Base-by-base conservation (phyloP, 30 jellyfish, hydroid and myxozoan genomes). In the Mastigias papua region DNA sequence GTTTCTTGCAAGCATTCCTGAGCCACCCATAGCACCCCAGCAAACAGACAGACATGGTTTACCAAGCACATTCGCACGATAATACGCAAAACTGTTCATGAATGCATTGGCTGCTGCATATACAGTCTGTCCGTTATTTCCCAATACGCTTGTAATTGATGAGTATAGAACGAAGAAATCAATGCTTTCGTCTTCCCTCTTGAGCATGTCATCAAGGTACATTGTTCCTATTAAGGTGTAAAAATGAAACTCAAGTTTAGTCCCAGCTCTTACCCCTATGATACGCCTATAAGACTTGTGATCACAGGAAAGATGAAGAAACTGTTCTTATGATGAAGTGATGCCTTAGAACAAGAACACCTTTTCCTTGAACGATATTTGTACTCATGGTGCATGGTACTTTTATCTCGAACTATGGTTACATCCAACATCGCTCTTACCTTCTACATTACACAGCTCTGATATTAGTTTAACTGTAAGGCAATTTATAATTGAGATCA, bases 21-120 rank as follows among this genome's bases (percentile, higher is more conserved):
- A 80, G 13, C 96, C 96, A 26, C 96, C 96, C 96, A 87, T 87
- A 1, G 96, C 96, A n/a, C 96, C 96, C 96, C 96, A 87, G 64
- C 96, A 87, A 30, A 87, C 82, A 20, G 96, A 48, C 1, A 87
- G 78, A 62, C 91, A 87, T 8, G 89, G 89, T 34, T 77, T 87
- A 15, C 96, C 96, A 19, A 64, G 86, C 48, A 87, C 87, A 30
- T 76, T 77, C 66, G 50, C 31, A 2, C 96, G 84, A 54, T 76
- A 87, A 26, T 87, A 90, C 10, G 96, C 96, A 67, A 87, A 87
- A 61, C 96, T 87, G 81, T 87, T 87, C 96, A 87, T 87, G 81
- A 87, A 87, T 10, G 96, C 90, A 77, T 87, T 87, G 15, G 96
- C 88, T 16, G 96, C 96, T 25, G 96, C 68, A 48, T 87, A 87